Percentiles rank a stretch among this genome's conserved stretches.
These are phyloP conservation scores for Tetragnatha montana DNA, from an alignment of 2,888 invertebrate genomes.

Conservation along the genomic window DNA sequence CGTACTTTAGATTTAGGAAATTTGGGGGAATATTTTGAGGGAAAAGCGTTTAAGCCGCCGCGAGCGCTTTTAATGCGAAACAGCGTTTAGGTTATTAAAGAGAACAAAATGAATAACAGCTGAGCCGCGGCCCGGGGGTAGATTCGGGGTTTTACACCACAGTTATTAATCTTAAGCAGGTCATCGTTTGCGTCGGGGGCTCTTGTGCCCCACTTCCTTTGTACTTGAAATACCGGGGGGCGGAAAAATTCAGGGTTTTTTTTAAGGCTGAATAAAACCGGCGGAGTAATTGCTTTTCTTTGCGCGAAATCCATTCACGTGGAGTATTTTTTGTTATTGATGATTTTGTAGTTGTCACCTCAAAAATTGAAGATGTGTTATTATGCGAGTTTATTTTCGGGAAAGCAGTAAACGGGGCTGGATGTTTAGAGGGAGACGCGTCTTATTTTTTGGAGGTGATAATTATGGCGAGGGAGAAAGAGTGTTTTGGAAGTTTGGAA, in stretches of 20 bases:
- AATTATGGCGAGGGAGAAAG: not conserved
- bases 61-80: slow-evolving; percentile 50
- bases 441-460: not conserved
- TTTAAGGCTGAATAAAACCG: slow-evolving; percentile 43
- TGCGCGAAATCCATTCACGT: slow-evolving; percentile 2
- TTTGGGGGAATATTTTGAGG: slow-evolving; percentile 18
- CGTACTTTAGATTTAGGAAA: slow-evolving; percentile 42
- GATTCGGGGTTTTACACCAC: slow-evolving; percentile 1
- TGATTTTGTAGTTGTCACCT: slow-evolving; percentile 9
- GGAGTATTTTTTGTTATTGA: slow-evolving; percentile 23
- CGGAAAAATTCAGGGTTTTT: slow-evolving; percentile 21
- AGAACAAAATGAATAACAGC: slow-evolving; percentile 46
- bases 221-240: slow-evolving; percentile 13
- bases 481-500: not conserved
- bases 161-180: slow-evolving; percentile 53
- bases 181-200: slow-evolving; percentile 40
- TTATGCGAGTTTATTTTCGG: not conserved
- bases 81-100: slow-evolving; percentile 58
- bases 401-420: not conserved
- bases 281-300: slow-evolving; percentile 39
- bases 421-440: not conserved
- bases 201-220: slow-evolving; percentile 22
- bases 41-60: slow-evolving; percentile 45
- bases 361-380: not conserved
- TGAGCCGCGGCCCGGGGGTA: not conserved